phyloP scores from a whole-genome alignment of 2,888 invertebrate species.

The Gastracanthus pulcherrimus region DNA sequence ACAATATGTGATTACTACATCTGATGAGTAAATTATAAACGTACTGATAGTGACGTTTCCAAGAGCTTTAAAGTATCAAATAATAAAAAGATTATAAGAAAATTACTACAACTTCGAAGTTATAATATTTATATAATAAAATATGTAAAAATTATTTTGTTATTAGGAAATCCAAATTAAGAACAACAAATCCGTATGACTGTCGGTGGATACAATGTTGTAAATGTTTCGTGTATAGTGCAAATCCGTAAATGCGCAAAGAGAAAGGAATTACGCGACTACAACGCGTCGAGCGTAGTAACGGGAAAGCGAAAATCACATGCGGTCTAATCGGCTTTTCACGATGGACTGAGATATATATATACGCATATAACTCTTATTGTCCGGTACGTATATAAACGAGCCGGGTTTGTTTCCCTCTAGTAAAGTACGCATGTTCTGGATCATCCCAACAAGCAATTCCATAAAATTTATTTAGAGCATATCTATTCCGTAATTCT shows the following conservation, averaged over 20 bases:
- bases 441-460: too few species aligned
- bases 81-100: too few species aligned
- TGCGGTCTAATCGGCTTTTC: conserved; percentile 52
- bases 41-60: too few species aligned
- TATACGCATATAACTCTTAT: conserved; percentile 25
- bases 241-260: conserved; percentile 50
- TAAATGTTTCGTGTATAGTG: not conserved
- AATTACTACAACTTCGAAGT: too few species aligned
- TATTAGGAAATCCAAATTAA: too few species aligned
- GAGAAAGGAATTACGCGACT: conserved; percentile 52
- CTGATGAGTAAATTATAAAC: too few species aligned
- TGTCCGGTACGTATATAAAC: conserved; percentile 3
- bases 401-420: not conserved
- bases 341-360: conserved; percentile 21
- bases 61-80: too few species aligned
- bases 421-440: not conserved
- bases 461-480: not conserved
- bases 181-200: too few species aligned
- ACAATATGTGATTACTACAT: too few species aligned
- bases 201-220: not conserved
- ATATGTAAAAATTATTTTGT: too few species aligned
- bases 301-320: conserved; percentile 47
- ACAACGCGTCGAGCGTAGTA: conserved; percentile 18
- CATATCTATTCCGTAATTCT: too few species aligned
- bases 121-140: too few species aligned